Conservation (phyloP, 2,113 vertebrate genomes). For the Prunella himalayana region DNA sequence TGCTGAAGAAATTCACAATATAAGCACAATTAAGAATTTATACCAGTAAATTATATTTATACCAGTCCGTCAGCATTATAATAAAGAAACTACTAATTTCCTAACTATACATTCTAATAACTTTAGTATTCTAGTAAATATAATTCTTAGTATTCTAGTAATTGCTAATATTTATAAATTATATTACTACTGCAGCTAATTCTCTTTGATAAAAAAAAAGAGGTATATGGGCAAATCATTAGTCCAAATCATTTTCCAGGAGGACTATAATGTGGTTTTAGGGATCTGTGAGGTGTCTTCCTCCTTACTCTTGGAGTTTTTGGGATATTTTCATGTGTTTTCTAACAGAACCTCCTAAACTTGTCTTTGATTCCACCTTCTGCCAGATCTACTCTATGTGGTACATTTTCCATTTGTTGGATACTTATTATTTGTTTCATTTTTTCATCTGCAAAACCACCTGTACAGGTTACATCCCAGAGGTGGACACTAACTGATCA, state of each 20-base stretch:
- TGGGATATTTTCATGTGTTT: background rate
- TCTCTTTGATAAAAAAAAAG: background rate
- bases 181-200: background rate
- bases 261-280: background rate
- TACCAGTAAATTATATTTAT: background rate
- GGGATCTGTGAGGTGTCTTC: background rate
- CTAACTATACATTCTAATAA: background rate
- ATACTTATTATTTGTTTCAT: background rate
- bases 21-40: background rate
- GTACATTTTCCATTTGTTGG: background rate
- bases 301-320: background rate
- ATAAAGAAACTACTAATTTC: background rate
- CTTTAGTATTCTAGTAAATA: background rate
- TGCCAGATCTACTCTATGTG: background rate
- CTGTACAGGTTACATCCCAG: background rate
- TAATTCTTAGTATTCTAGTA: background rate
- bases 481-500: background rate
- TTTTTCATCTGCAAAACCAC: background rate
- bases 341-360: rapidly evolving
- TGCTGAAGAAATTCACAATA: background rate
- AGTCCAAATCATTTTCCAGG: background rate
- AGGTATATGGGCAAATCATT: background rate
- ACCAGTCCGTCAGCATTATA: background rate
- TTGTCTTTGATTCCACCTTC: background rate
- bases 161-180: background rate